These are phyloP conservation scores for Acanthosepion lycidas DNA, from an alignment of 2,888 invertebrate genomes.

Conservation along the genomic window DNA sequence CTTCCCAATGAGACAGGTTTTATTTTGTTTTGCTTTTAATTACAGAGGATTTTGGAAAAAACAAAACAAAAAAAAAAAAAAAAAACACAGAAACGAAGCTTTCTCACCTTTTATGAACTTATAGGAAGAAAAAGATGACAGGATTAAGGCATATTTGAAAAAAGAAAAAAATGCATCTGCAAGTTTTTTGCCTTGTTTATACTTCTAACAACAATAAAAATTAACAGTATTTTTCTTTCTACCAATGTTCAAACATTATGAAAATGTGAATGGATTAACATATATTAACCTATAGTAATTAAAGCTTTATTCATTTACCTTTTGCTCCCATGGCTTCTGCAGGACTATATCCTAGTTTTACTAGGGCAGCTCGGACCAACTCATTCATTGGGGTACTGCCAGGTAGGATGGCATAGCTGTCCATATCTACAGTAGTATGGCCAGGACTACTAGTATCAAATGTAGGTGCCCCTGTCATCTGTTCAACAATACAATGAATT, in stretches of 20 bases:
- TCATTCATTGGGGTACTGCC: slow-evolving; percentile 91
- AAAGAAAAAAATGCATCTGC: too few species aligned
- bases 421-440: slow-evolving; percentile 85
- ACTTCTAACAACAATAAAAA: too few species aligned
- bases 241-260: background rate
- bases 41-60: too few species aligned
- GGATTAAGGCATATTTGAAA: too few species aligned
- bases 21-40: too few species aligned
- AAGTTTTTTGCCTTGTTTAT: too few species aligned
- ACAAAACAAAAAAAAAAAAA: too few species aligned
- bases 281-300: background rate
- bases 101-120: too few species aligned
- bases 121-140: too few species aligned
- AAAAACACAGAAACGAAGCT: too few species aligned
- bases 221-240: too few species aligned
- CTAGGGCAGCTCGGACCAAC: slow-evolving; percentile 91
- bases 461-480: slow-evolving; percentile 67
- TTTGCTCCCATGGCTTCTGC: slow-evolving; percentile 75
- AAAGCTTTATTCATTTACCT: slow-evolving; percentile 72
- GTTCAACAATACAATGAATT: slow-evolving; percentile 95
- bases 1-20: too few species aligned
- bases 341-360: slow-evolving; percentile 89
- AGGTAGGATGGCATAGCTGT: slow-evolving; percentile 97
- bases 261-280: background rate
- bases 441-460: slow-evolving; percentile 57